Evolutionary conservation across 1,140 invertebrate species (phyloP).

Genomic region (Drosophila setifemur): DNA sequence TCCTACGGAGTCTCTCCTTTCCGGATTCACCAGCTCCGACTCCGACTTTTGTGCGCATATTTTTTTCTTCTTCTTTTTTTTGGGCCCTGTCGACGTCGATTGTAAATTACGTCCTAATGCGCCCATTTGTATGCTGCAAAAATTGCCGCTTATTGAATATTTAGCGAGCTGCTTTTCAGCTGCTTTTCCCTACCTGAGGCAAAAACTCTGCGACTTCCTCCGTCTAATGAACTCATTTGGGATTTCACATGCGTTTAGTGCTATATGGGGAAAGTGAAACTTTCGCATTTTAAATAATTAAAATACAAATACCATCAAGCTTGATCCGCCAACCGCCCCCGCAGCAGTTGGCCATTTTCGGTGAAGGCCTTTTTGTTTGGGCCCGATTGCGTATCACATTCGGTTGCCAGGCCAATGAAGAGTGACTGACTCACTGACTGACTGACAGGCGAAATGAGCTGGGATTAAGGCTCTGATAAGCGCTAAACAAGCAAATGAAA

Average conservation of each 20-base stretch:
- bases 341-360: constrained; percentile 3
- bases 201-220: background rate
- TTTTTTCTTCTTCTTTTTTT: too few relatives aligned
- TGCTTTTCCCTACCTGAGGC: constrained; percentile 4
- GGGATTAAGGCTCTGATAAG: constrained; percentile 64
- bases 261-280: constrained; percentile 11
- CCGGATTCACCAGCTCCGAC: constrained; percentile 9
- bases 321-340: background rate
- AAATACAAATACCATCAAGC: constrained; percentile 29
- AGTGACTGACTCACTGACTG: constrained; percentile 44
- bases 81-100: constrained; percentile 51
- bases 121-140: constrained; percentile 80
- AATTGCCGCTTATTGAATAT: constrained; percentile 81
- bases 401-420: constrained; percentile 49
- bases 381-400: constrained; percentile 21
- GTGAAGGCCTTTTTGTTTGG: background rate
- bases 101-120: constrained; percentile 79
- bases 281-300: constrained; percentile 79
- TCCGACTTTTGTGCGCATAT: constrained; percentile 49
- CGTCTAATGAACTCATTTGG: constrained; percentile 75
- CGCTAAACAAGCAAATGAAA: constrained; percentile 68
- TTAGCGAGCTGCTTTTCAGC: constrained; percentile 51
- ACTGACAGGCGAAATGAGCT: constrained; percentile 23
- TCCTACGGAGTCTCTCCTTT: background rate
- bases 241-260: constrained; percentile 64